A percentile compares a stretch with the other conserved stretches of the same genome.
Evolutionary conservation across 2,113 vertebrate genomes (phyloP).

Genomic region (Osmerus eperlanus): DNA sequence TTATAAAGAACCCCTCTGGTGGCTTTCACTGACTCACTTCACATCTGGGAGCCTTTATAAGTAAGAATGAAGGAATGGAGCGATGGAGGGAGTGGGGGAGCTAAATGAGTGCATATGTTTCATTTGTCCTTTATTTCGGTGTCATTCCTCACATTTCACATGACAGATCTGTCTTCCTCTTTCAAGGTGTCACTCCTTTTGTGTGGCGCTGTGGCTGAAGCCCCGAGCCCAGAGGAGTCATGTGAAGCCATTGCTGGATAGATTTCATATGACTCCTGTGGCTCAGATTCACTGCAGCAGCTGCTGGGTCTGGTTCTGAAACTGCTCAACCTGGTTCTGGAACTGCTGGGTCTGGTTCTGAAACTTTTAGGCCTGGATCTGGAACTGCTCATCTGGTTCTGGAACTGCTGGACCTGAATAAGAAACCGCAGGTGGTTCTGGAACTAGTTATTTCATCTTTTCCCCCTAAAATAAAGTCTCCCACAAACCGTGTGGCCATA

Average conservation of each 20-base stretch:
- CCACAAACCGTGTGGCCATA: too few relatives aligned
- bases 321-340: slow-evolving; percentile 9
- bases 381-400: not conserved
- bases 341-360: not conserved
- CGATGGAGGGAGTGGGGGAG: slow-evolving; percentile 3
- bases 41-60: slow-evolving; percentile 64
- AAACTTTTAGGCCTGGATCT: not conserved
- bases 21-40: slow-evolving; percentile 23
- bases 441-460: not conserved
- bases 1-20: slow-evolving; percentile 53
- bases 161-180: slow-evolving; percentile 47
- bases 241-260: slow-evolving; percentile 26
- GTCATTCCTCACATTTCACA: slow-evolving; percentile 40
- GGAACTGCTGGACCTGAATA: not conserved
- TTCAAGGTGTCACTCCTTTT: slow-evolving; percentile 53
- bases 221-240: slow-evolving; percentile 34
- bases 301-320: not conserved
- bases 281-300: not conserved
- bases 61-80: slow-evolving; percentile 28
- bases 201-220: slow-evolving; percentile 42
- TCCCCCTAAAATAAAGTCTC: too few relatives aligned
- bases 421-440: not conserved
- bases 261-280: slow-evolving; percentile 45
- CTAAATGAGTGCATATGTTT: slow-evolving; percentile 35
- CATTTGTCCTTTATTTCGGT: slow-evolving; percentile 18